Base-by-base conservation (phyloP, 2,888 invertebrate species). In the Orthosia gracilis region DNA sequence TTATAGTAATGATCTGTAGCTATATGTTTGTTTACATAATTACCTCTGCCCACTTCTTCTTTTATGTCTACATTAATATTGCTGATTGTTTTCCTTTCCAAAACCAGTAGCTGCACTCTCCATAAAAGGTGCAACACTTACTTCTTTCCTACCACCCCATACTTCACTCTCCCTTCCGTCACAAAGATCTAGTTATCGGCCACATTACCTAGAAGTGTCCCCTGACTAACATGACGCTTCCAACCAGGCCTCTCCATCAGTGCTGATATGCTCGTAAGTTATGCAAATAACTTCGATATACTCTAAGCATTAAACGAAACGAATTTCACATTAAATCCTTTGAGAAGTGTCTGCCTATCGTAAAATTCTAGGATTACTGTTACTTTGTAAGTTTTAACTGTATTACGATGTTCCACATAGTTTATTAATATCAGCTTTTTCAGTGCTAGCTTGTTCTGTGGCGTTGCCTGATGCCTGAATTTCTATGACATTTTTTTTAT, bases 291-390 rank as follows among this genome's bases (percentile, higher is more conserved):
- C 75, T 55, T 82, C 75, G 69, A 84, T 85, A 82, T 87, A 88
- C 84, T 81, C 83, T 81, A 84, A 76, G 73, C 82, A 85, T 86
- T 88, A 87, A 84, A 83, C 76, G 74, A 89, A 88, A 87, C 85
- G 86, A 89, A 88, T 86, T 85, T 83, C 80, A 86, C 86, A 87
- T 87, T 90, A 89, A 89, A 86, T 87, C 82, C 77, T 78, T 76
- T 80, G 75, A 80, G 83, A 75, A 86, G 84, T 88, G 88, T 84
- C 88, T 77, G 73, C 78, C 69, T 76, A 69, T 85, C 88, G 85
- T 91, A 90, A 91, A 91, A 87, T 79, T 83, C 67, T 65, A 64
- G 81, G 82, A 87, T 86, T 85, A 86, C 82, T 73, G 85, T 85
- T 87, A 87, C 89, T 80, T 78, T 85, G 87, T 87, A 87, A 76